Base-by-base conservation (phyloP, 2,113 vertebrate genomes). In the Albula goreensis region DNA sequence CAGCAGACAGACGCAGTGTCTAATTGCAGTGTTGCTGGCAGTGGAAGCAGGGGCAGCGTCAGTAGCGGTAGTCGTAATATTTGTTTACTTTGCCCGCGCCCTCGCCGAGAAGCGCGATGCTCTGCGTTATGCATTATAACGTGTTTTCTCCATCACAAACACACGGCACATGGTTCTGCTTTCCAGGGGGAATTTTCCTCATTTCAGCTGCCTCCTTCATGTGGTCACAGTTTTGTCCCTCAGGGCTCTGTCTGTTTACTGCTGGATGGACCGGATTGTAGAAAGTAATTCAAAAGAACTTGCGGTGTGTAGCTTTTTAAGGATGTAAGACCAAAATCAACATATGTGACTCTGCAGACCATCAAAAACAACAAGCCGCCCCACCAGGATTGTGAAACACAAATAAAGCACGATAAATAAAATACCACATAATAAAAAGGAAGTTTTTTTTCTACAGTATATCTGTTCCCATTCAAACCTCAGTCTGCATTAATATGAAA, bases 261-360 rank as follows among this genome's bases (percentile, higher is more conserved):
- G 82, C n/a, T 15, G 41, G 88, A 83, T 25, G 80, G 56, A 78
- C 83, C 63, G 12, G 50, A 83, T 85, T 81, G 84, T 57, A 3
- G 6, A 78, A 57, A 80, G 83, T 70, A 82, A 78, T 83, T 77
- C 78, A 85, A 74, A 86, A 89, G 85, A 89, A 78, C 81, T 49
- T 83, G 57, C 83, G 53, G 41, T 78, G 85, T 87, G 57, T 83
- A 81, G 83, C 49, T 51, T 56, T 84, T 85, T 85, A 41, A 41
- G 70, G 66, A 82, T 82, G 4, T 17, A 22, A 70, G 19, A 70
- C 60, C 60, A 63, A 63, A 63, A 19, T 63, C 63, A 17, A 85
- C 53, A 83, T 60, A 49, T 82, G 60, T 57, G 22, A 51, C 82
- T 15, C 78, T 48, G 83, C 41, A 5, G n/a, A 83, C 63, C 82